phyloP scores from a whole-genome alignment of 2,888 invertebrate genomes.

The Oxycera nigricornis region DNA sequence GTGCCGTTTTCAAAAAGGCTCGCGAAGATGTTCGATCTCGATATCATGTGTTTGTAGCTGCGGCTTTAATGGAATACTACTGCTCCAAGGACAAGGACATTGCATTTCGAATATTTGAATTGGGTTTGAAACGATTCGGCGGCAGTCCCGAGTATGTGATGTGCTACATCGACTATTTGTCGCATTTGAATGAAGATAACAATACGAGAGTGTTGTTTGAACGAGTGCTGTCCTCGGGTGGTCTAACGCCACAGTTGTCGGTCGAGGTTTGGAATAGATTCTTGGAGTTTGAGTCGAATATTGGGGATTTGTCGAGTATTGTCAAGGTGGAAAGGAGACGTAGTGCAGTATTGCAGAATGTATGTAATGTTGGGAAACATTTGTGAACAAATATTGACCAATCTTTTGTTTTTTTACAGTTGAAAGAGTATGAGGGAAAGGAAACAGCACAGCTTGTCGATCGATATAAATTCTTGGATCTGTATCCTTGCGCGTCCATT shows the following conservation, averaged over 20 bases:
- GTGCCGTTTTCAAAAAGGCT: constrained; percentile 93
- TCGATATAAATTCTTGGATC: constrained; percentile 91
- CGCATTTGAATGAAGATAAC: constrained; percentile 99
- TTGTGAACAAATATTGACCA: not conserved
- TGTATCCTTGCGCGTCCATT: constrained; percentile 90
- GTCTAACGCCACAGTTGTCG: constrained; percentile 88
- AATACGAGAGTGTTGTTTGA: constrained; percentile 99
- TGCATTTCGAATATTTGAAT: constrained; percentile 94
- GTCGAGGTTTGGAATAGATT: constrained; percentile 99
- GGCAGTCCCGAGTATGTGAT: constrained; percentile 94
- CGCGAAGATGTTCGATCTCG: constrained; percentile 85
- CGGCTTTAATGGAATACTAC: constrained; percentile 99
- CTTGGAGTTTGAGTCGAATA: constrained; percentile 97
- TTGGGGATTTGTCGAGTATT: constrained; percentile 96
- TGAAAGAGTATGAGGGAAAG: constrained; percentile 95
- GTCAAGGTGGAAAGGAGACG: constrained; percentile 96
- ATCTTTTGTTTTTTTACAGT: constrained; percentile 62
- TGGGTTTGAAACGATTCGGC: constrained; percentile 96
- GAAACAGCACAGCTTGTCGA: constrained; percentile 97
- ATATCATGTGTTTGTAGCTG: constrained; percentile 95
- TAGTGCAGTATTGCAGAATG: constrained; percentile 89
- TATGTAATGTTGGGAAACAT: constrained; percentile 55
- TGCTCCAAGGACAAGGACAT: constrained; percentile 98
- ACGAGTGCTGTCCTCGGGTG: constrained; percentile 91
- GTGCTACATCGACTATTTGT: constrained; percentile 95